Evolutionary conservation across 2,888 invertebrate species (phyloP), one percentile per base, ranked within the genome.

Genomic region (Mongoloraphidia duomilia): DNA sequence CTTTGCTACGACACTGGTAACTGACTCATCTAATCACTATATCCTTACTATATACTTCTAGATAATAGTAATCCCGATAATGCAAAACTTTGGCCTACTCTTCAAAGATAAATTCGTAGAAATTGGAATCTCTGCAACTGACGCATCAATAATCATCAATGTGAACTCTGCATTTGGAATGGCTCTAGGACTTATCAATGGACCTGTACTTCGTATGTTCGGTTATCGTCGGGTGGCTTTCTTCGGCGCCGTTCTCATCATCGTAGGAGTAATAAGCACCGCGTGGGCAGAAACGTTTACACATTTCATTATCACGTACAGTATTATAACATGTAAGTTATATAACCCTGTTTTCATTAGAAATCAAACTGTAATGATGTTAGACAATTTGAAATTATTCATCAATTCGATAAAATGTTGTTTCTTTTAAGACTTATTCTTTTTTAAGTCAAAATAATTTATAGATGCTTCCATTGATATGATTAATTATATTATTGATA

Each of bases 111-210:
- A 74, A 5, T 80, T 82, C 56, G 63, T 63, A 2, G 68, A 70
- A 6, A 66, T 79, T 2, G 72, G 72, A 6, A 64, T 83, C 49
- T 67, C 75, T 11, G 76, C 76, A 1, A 77, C 78, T 0, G 75
- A 82, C 58, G 73, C 74, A 8, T 72, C 79, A 2, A 65, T 80
- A 17, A 76, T 84, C 41, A 74, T 82, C 47, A 80, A 77, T 55
- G 64, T 78, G 12, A 82, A 83, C 61, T 74, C 79, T 55, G 80
- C 82, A 14, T 75, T 80, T 56, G 80, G 81, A 9, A 80, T 82
- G 78, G 63, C 77, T 12, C 60, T 79, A 34, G 82, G 82, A 1
- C 67, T 83, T 50, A 69, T 79, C 50, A 80, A 80, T 53, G 83
- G 81, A 0, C 79, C 80, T 0, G 61, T 82, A 9, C 61, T 83